Conservation (phyloP, 2,113 vertebrate species). For the Poecilia latipinna region DNA sequence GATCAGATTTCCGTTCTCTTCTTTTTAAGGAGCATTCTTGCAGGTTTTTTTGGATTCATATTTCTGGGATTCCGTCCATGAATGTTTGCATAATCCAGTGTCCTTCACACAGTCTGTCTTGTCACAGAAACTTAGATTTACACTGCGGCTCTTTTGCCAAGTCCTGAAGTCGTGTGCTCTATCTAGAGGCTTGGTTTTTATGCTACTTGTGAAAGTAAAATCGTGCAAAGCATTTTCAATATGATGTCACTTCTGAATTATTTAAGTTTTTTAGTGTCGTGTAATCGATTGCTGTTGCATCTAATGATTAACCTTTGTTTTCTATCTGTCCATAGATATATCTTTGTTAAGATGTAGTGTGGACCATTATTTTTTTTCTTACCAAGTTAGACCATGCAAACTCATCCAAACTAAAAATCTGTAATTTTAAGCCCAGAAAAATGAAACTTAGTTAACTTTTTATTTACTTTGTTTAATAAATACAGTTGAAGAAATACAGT, state of each 20-base stretch:
- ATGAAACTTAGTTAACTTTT: too few relatives aligned
- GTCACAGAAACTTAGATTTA: constrained; percentile 2
- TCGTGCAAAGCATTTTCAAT: neutral
- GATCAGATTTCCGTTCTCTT: neutral
- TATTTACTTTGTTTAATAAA: neutral
- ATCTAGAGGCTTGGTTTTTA: neutral
- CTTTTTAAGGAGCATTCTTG: neutral
- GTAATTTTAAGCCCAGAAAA: neutral
- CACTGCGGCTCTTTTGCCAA: neutral
- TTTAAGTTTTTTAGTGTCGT: neutral
- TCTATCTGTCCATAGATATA: neutral
- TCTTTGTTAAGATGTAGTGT: too few relatives aligned
- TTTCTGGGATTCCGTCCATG: neutral
- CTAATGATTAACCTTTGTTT: neutral
- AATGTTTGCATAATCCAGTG: neutral
- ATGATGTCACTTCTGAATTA: neutral
- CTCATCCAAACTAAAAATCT: too few relatives aligned
- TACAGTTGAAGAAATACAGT: too few relatives aligned
- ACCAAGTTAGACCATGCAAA: too few relatives aligned
- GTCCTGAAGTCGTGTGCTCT: neutral
- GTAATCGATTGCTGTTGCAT: neutral
- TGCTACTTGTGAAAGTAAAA: neutral
- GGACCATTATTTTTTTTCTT: too few relatives aligned
- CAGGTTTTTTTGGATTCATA: neutral
- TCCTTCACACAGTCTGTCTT: neutral